A percentile compares a stretch with the other conserved stretches of the same genome.
These are phyloP conservation scores for Nyctibius grandis DNA, from an alignment of 2,797 vertebrate species.

Conservation along the genomic window DNA sequence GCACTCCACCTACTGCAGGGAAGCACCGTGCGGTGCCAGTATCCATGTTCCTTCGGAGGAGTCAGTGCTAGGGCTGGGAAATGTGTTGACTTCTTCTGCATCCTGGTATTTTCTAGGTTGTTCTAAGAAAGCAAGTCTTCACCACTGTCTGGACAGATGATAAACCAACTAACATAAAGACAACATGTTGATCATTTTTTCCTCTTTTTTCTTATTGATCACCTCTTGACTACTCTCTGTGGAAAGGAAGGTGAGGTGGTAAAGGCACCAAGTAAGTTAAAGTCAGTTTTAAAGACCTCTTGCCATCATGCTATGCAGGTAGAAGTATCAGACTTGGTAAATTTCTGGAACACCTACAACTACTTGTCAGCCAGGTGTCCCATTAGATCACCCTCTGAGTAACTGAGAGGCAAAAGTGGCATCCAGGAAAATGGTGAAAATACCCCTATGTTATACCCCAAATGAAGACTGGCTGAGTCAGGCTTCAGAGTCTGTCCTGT, in stretches of 20 bases:
- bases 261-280: neutral
- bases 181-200: neutral
- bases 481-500: neutral
- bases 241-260: neutral
- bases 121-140: neutral
- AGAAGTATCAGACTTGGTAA: neutral
- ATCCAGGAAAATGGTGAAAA: neutral
- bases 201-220: neutral
- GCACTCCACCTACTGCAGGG: neutral
- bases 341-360: neutral
- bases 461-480: neutral
- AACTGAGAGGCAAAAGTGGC: neutral
- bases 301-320: neutral
- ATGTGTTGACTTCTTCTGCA: neutral
- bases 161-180: neutral
- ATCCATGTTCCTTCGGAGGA: accelerated
- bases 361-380: neutral
- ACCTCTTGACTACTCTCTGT: neutral
- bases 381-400: neutral
- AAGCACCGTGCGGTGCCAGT: accelerated
- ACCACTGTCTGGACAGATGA: neutral
- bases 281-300: neutral
- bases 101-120: neutral
- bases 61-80: neutral
- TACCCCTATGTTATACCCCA: neutral